Evolutionary conservation across 2,113 vertebrate species (phyloP).

Genomic region (Sciurus niger): DNA sequence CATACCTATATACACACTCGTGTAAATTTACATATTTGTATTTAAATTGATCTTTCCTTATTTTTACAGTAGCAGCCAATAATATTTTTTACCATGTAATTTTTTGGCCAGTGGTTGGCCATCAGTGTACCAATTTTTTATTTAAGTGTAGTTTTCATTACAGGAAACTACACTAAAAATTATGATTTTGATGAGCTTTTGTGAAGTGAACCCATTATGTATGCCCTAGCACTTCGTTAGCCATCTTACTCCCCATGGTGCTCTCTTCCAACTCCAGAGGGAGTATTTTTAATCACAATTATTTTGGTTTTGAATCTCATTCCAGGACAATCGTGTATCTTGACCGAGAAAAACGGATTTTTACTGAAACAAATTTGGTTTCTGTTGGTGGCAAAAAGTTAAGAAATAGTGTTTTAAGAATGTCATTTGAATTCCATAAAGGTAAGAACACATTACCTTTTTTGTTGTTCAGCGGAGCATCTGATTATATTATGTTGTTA

Average conservation of each 20-base stretch:
- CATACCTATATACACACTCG: not conserved
- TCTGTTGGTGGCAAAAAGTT: slow-evolving; percentile 87
- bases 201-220: not conserved
- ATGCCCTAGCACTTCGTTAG: not conserved
- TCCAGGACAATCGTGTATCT: slow-evolving; percentile 93
- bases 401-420: slow-evolving; percentile 91
- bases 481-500: not conserved
- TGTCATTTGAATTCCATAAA: slow-evolving; percentile 96
- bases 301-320: slow-evolving; percentile 41
- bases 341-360: slow-evolving; percentile 93
- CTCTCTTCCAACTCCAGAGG: not conserved
- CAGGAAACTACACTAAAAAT: not conserved
- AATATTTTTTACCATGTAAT: not conserved
- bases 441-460: slow-evolving; percentile 86
- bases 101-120: not conserved
- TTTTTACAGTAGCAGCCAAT: not conserved
- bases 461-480: not conserved
- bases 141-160: not conserved
- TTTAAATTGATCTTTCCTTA: not conserved
- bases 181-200: not conserved
- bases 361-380: slow-evolving; percentile 88
- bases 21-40: not conserved
- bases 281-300: not conserved
- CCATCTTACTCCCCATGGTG: not conserved
- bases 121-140: not conserved